Conservation (phyloP, 1,140 invertebrate genomes). For the Littorina saxatilis region DNA sequence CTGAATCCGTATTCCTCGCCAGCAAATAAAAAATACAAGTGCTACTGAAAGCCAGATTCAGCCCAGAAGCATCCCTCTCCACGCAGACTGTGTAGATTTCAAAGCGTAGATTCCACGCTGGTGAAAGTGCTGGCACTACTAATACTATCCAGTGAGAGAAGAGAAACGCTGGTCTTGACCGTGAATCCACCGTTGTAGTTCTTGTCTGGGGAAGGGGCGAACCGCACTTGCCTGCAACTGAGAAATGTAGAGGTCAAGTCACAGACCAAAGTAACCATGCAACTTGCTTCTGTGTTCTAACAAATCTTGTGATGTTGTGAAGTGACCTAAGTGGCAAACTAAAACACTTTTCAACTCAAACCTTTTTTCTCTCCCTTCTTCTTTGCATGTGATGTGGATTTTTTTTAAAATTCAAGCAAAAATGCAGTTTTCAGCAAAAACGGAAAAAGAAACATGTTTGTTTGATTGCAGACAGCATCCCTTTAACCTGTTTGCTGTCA, state of each 20-base stretch:
- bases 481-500: background rate
- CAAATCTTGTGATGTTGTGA: background rate
- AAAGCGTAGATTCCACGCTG: constrained; percentile 46
- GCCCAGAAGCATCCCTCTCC: too few species aligned
- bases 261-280: background rate
- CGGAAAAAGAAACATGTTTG: too few species aligned
- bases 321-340: background rate
- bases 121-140: constrained; percentile 47
- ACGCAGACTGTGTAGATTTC: too few species aligned
- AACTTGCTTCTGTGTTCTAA: background rate
- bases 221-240: constrained; percentile 40
- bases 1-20: too few species aligned
- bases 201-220: constrained; percentile 49
- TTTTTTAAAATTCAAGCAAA: background rate
- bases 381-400: background rate
- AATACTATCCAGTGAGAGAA: constrained; percentile 67
- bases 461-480: too few species aligned
- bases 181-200: constrained; percentile 30
- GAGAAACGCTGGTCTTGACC: constrained; percentile 54
- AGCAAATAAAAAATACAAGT: too few species aligned
- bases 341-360: background rate
- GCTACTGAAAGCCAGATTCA: too few species aligned
- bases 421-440: background rate
- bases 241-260: background rate
- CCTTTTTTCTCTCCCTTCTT: constrained; percentile 1